phyloP scores from a whole-genome alignment of 2,797 vertebrate genomes.

The Otus scops region DNA sequence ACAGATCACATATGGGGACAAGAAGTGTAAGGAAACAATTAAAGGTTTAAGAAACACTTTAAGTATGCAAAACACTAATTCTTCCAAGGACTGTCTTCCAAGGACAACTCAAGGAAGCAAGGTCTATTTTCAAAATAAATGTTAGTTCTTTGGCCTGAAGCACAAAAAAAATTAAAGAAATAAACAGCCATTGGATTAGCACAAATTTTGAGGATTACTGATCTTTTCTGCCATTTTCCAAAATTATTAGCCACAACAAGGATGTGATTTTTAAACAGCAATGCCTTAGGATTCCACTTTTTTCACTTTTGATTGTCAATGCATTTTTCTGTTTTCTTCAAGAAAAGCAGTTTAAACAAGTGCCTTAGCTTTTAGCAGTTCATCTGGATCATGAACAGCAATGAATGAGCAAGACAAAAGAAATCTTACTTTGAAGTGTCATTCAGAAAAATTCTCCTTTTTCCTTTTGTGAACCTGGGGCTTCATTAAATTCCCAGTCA shows the following conservation, averaged over 20 bases:
- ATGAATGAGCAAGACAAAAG: background rate
- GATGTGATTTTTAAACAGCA: background rate
- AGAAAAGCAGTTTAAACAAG: background rate
- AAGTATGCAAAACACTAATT: constrained; percentile 36
- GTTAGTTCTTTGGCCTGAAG: constrained; percentile 8
- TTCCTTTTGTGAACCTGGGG: background rate
- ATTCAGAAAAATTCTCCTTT: background rate
- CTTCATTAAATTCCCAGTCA: background rate
- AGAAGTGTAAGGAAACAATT: constrained; percentile 51
- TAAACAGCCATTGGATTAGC: background rate
- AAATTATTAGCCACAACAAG: background rate
- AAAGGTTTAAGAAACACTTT: constrained; percentile 44
- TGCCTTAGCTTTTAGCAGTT: background rate
- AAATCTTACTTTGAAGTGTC: background rate
- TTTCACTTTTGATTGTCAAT: background rate
- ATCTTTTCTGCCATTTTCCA: background rate
- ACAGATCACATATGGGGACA: background rate
- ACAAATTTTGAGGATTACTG: background rate
- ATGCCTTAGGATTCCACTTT: background rate
- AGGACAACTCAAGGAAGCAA: constrained; percentile 53
- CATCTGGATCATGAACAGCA: background rate
- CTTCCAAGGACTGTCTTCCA: constrained; percentile 56
- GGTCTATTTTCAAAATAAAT: constrained; percentile 48
- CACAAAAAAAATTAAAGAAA: constrained; percentile 36
- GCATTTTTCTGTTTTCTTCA: background rate